Base-by-base conservation (phyloP, 2,888 invertebrate genomes). In the Drosophila birchii region DNA sequence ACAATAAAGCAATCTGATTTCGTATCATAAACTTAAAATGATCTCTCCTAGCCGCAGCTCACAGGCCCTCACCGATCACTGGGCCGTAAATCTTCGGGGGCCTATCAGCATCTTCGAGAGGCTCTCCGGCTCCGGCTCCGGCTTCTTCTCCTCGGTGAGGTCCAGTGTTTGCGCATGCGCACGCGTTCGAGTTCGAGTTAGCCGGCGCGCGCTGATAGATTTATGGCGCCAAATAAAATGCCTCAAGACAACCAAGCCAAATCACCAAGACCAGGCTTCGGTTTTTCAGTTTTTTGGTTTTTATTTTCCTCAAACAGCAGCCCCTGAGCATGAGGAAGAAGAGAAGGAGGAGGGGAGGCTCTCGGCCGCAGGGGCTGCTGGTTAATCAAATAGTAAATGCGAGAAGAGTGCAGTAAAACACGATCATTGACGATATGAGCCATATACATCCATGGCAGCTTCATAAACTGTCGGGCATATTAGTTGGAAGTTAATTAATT, bases 171-270 rank as follows among this genome's bases (percentile, higher is more conserved):
- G 85, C 85, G 85, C 86, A 87, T 78, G 86, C 86, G 86, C 84
- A 84, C 90, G 87, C 80, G 83, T 84, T 44, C 77, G 73, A 16
- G 47, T 36, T 55, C 47, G 63, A 59, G 63, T 63, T 63, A 36
- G 67, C 70, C 44, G 73, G 85, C 78, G 90, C 86, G 85, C 78
- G 90, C 86, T 91, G 90, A 90, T 91, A 90, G 90, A 90, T 90
- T 90, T 90, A 90, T 90, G 90, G 90, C 91, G 90, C 90, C 90
- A 91, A 91, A 90, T 91, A 89, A 91, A 90, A 86, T 88, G 89
- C 90, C 85, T 77, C 80, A 80, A 84, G 87, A 88, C 84, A 89
- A 86, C 74, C 78, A 77, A 78, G 70, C 80, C 80, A 80, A 87
- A 82, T 84, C 87, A 82, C 63, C 77, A 68, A 12, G 60, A 47